phyloP scores from a whole-genome alignment of 2,797 vertebrate species.

The Acipenser transmontanus region DNA sequence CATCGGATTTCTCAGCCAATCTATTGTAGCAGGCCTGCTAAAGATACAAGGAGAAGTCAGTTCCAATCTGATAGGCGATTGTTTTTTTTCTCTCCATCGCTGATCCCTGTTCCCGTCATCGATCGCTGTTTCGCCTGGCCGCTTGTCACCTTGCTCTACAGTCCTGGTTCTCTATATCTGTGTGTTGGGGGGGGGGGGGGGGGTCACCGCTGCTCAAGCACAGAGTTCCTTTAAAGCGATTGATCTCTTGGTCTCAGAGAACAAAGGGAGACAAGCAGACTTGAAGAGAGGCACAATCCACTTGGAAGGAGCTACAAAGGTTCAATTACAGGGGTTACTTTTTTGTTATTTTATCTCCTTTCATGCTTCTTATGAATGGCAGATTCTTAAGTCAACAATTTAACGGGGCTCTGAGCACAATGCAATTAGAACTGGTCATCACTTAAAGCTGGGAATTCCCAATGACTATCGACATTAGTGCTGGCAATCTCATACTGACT shows the following conservation, averaged over 20 bases:
- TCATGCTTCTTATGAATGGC: conserved; percentile 15
- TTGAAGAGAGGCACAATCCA: conserved; percentile 26
- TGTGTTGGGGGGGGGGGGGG: conserved; percentile 24
- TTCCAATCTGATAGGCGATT: conserved; percentile 83
- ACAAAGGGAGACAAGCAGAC: conserved; percentile 34
- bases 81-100: conserved; percentile 70
- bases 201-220: conserved; percentile 27
- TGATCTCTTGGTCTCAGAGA: conserved; percentile 42
- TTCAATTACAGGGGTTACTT: conserved; percentile 36
- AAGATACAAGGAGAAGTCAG: conserved; percentile 81
- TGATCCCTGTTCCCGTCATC: conserved; percentile 74
- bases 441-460: not conserved
- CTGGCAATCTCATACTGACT: no score
- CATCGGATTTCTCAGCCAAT: conserved; percentile 79
- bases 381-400: conserved; percentile 33
- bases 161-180: conserved; percentile 12
- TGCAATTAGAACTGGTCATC: not conserved
- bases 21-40: conserved; percentile 62
- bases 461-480: not conserved
- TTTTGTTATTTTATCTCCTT: conserved; percentile 24
- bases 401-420: conserved; percentile 25
- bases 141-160: conserved; percentile 62
- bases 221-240: conserved; percentile 43
- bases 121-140: conserved; percentile 58
- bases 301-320: conserved; percentile 24